phyloP scores from a whole-genome alignment of 2,888 invertebrate species.

The Metalampra italica region DNA sequence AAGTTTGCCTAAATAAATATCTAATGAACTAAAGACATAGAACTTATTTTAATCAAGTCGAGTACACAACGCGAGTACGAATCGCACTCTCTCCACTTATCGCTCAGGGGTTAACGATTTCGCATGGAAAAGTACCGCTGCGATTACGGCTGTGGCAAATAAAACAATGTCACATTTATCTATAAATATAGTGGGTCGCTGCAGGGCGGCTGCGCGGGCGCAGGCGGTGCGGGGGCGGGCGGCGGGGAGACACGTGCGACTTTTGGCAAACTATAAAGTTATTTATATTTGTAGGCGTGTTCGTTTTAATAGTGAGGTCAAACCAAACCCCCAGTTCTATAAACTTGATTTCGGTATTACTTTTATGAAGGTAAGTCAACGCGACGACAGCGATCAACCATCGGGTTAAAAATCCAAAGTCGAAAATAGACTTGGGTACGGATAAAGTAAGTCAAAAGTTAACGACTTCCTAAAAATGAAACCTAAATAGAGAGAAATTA shows the following conservation, averaged over 20 bases:
- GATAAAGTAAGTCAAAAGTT: too few species aligned
- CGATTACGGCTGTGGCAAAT: conserved; percentile 49
- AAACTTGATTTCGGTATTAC: too few species aligned
- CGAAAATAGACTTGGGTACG: too few species aligned
- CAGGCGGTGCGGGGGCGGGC: conserved; percentile 25
- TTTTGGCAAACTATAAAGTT: conserved; percentile 55
- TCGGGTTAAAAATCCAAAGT: too few species aligned
- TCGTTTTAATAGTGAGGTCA: background rate
- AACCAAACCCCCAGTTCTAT: background rate
- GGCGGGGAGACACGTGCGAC: conserved; percentile 24
- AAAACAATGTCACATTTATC: conserved; percentile 66
- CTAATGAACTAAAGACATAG: too few species aligned
- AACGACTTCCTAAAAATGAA: too few species aligned
- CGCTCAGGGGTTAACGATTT: conserved; percentile 60
- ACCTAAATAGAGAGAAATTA: too few species aligned
- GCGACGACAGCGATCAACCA: too few species aligned
- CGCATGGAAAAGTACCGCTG: conserved; percentile 67
- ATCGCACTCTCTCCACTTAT: conserved; percentile 43
- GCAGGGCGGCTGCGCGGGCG: conserved; percentile 39
- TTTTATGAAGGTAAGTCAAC: too few species aligned
- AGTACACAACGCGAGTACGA: background rate
- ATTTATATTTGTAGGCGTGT: conserved; percentile 20
- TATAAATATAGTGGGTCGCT: conserved; percentile 60
- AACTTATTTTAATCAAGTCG: too few species aligned
- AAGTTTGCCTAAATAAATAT: too few species aligned